A percentile compares a stretch with the other conserved stretches of the same genome.
Conservation (phyloP, 2,113 vertebrate species). For the Myrmecophaga tridactyla region DNA sequence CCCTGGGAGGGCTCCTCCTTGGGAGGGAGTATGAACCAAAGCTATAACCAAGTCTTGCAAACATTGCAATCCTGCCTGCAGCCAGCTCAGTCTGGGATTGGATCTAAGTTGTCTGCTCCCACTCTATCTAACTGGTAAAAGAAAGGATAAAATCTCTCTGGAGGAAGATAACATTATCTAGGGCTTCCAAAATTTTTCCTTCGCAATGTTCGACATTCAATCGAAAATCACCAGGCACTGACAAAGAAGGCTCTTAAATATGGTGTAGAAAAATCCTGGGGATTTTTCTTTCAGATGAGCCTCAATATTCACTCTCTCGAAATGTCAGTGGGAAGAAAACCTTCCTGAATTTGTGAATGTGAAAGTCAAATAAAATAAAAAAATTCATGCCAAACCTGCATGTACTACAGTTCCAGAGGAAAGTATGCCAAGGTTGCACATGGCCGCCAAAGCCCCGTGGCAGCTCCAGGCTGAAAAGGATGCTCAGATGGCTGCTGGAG, state of each 20-base stretch:
- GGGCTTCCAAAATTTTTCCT: background rate
- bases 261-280: too few species aligned
- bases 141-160: background rate
- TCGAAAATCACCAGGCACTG: background rate
- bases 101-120: background rate
- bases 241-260: too few species aligned
- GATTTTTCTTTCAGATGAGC: background rate
- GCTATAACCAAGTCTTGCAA: background rate
- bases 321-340: constrained; percentile 32
- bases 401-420: constrained; percentile 31
- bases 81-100: background rate
- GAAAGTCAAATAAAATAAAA: constrained; percentile 58
- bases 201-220: background rate
- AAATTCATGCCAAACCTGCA: constrained; percentile 76
- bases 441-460: too few species aligned
- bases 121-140: background rate
- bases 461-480: too few species aligned
- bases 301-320: constrained; percentile 14
- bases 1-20: background rate
- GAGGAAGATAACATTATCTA: background rate
- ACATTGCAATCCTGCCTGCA: background rate
- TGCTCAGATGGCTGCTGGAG: too few species aligned
- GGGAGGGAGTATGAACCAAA: background rate
- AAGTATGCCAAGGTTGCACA: background rate
- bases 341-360: constrained; percentile 65